Conservation (phyloP, 2,113 vertebrate species). For the Zapornia atra region DNA sequence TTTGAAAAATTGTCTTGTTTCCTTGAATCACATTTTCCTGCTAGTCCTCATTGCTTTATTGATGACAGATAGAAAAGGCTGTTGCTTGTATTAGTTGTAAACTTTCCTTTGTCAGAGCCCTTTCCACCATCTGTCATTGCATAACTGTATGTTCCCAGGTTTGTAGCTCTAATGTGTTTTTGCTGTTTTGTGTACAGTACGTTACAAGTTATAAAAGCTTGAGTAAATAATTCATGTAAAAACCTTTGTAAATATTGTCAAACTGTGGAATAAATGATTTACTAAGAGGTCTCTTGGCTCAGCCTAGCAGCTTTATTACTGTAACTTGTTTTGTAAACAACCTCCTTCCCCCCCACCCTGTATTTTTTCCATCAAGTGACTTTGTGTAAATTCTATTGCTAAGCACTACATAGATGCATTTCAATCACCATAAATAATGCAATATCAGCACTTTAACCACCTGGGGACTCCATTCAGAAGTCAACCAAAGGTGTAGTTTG, state of each 20-base stretch:
- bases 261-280: slow-evolving; percentile 84
- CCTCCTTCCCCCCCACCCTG: slow-evolving; percentile 12
- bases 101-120: slow-evolving; percentile 57
- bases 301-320: slow-evolving; percentile 81
- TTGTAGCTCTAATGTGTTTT: slow-evolving; percentile 60
- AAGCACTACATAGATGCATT: slow-evolving; percentile 62
- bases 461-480: slow-evolving; percentile 67
- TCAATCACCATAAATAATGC: slow-evolving; percentile 80
- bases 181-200: slow-evolving; percentile 71
- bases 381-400: slow-evolving; percentile 71
- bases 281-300: slow-evolving; percentile 79
- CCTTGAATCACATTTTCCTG: slow-evolving; percentile 62
- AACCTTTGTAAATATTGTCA: slow-evolving; percentile 85
- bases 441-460: slow-evolving; percentile 73
- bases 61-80: slow-evolving; percentile 58
- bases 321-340: slow-evolving; percentile 76
- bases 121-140: slow-evolving; percentile 68
- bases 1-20: slow-evolving; percentile 50
- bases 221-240: slow-evolving; percentile 88
- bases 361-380: slow-evolving; percentile 70
- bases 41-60: slow-evolving; percentile 44
- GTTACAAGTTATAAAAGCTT: slow-evolving; percentile 74
- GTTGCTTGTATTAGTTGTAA: slow-evolving; percentile 50
- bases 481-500: slow-evolving; percentile 51
- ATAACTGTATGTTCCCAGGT: slow-evolving; percentile 66